Percentiles rank a stretch among this genome's conserved stretches.
Conservation (phyloP, 2,888 invertebrate genomes). For the Drosophila formosana region DNA sequence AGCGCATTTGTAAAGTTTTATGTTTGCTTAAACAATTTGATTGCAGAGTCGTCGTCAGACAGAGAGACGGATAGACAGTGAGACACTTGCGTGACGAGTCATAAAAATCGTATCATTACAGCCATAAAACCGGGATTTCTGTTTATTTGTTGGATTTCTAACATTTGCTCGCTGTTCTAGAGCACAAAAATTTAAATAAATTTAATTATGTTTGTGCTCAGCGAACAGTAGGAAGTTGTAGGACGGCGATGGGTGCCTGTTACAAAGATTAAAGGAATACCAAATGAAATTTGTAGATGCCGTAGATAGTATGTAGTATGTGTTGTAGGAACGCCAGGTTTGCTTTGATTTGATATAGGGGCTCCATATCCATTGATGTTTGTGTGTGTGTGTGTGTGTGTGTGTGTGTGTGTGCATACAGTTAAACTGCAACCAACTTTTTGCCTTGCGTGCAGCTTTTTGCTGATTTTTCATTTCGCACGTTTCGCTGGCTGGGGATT, state of each 20-base stretch:
- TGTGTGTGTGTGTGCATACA: slow-evolving; percentile 10
- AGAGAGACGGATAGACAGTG: slow-evolving; percentile 11
- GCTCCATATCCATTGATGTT: neutral
- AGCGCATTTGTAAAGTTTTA: slow-evolving; percentile 75
- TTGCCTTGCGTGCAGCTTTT: slow-evolving; percentile 60
- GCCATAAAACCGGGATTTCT: slow-evolving; percentile 75
- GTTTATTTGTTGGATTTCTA: slow-evolving; percentile 70
- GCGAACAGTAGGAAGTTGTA: neutral
- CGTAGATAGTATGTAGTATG: slow-evolving; percentile 52
- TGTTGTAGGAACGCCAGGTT: slow-evolving; percentile 1
- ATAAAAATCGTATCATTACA: slow-evolving; percentile 79
- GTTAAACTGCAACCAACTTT: slow-evolving; percentile 58
- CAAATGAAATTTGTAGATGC: slow-evolving; percentile 74
- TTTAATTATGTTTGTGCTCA: slow-evolving; percentile 74
- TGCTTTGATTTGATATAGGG: slow-evolving; percentile 24
- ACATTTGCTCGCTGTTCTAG: slow-evolving; percentile 24
- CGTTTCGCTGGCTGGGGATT: slow-evolving; percentile 49
- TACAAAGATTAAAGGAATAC: slow-evolving; percentile 72
- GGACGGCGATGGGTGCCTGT: slow-evolving; percentile 21
- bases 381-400: neutral
- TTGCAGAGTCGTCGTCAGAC: slow-evolving; percentile 43
- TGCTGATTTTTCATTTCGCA: slow-evolving; percentile 77
- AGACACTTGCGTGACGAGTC: slow-evolving; percentile 70
- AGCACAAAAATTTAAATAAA: slow-evolving; percentile 72
- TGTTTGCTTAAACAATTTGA: slow-evolving; percentile 79